Base-by-base conservation (phyloP, 2,113 vertebrate genomes). In the Synodontis membranacea region DNA sequence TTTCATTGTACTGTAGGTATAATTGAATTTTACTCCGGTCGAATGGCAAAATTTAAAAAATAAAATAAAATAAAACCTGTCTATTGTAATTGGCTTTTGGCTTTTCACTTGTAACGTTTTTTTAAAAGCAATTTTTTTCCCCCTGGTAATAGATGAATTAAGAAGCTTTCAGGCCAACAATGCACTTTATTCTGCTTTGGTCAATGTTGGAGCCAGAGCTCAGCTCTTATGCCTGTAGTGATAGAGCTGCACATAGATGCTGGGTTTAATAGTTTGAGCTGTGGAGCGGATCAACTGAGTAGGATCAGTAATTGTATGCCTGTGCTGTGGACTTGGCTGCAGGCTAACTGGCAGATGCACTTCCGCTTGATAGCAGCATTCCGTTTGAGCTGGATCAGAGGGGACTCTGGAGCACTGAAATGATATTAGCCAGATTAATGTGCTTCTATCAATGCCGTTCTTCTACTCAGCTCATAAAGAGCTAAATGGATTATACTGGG, bases 261-360 rank as follows among this genome's bases (percentile, higher is more conserved):
- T 83, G 34, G 9, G 70, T 87, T 58, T 78, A 83, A 87, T 83
- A 62, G 70, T 64, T 48, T 76, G 48, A 60, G 80, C 70, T 76
- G 44, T 70, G 25, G 80, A 83, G 54, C 56, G 25, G 56, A 76
- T 87, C 44, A 75, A 28, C 80, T 62, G 56, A 83, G 54, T 54
- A 74, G 44, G n/a, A 87, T 87, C 78, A 78, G 80, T 87, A 87
- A 87, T 78, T 87, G 86, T 83, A 78, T 83, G 39, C 78, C 54
- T 66, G 78, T 86, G 78, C 78, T 70, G 28, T 81, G 64, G 78
- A 46, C 78, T 81, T 81, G 70, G 80, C 86, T 87, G 58, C 70
- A 78, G 80, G 86, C 68, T 83, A 83, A 83, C 80, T 83, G 86
- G 70, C 70, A 83, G 86, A 83, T 78, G 70, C 7, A 58, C 46